phyloP scores from a whole-genome alignment of 2,113 vertebrate species.

The Amphilophus citrinellus region DNA sequence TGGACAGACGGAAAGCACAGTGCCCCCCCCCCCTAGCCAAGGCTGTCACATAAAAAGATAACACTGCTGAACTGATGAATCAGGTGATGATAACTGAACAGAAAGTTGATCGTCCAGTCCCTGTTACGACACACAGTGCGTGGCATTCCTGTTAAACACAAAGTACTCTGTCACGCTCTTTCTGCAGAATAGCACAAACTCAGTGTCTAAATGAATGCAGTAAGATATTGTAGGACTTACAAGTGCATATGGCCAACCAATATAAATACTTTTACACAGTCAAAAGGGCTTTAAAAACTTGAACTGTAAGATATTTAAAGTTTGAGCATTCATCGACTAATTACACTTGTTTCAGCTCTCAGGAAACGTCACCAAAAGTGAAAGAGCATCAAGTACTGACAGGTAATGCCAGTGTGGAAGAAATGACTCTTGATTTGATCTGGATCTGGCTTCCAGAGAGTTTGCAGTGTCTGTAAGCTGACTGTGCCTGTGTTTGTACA shows the following conservation, averaged over 20 bases:
- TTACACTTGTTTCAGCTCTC: background rate
- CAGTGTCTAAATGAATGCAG: background rate
- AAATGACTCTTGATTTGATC: background rate
- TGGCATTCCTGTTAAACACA: constrained; percentile 5
- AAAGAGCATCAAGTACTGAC: background rate
- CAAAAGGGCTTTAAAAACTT: background rate
- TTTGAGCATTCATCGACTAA: background rate
- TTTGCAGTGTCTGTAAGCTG: background rate
- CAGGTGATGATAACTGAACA: background rate
- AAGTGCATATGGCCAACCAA: background rate
- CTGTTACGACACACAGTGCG: background rate
- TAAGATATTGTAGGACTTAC: background rate
- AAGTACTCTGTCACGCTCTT: background rate
- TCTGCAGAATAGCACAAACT: background rate
- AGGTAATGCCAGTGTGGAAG: background rate
- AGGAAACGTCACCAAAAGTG: background rate
- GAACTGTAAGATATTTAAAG: background rate
- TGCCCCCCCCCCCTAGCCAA: background rate
- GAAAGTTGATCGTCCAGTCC: background rate
- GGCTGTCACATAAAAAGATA: background rate
- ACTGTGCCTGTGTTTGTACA: background rate
- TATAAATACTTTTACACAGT: background rate
- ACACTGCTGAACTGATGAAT: background rate
- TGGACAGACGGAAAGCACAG: background rate
- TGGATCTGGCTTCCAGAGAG: background rate